Conservation (phyloP, 2,113 vertebrate species). For the Ictidomys tridecemlineatus region DNA sequence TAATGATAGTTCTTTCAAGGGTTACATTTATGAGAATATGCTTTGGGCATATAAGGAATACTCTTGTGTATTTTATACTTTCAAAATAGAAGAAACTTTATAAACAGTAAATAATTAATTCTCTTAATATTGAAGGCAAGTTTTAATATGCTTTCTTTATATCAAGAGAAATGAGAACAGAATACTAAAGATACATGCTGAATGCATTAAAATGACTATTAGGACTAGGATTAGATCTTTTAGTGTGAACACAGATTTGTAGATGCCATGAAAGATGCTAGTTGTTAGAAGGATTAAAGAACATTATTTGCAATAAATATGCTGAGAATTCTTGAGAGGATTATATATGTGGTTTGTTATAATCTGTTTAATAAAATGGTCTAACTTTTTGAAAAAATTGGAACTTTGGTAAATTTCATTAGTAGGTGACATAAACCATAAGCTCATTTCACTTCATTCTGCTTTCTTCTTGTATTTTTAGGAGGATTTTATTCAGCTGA, state of each 20-base stretch:
- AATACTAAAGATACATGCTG: constrained; percentile 8
- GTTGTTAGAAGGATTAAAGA: background rate
- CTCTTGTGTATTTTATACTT: background rate
- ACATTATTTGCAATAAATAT: constrained; percentile 10
- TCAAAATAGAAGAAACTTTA: background rate
- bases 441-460: background rate
- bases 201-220: background rate
- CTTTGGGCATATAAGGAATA: background rate
- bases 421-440: background rate
- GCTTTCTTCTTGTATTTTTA: background rate
- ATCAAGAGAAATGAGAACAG: background rate
- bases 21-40: background rate
- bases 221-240: background rate
- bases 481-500: background rate
- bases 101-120: constrained; percentile 73
- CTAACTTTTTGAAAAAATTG: background rate
- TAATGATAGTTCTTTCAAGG: background rate
- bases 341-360: background rate
- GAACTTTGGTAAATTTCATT: background rate
- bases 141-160: constrained; percentile 43
- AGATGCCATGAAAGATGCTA: background rate
- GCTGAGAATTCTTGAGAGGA: background rate
- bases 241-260: background rate
- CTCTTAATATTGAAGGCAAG: background rate
- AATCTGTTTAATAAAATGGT: background rate